These are phyloP conservation scores for Araneus ventricosus DNA, from an alignment of 1,140 invertebrate species.

Conservation along the genomic window DNA sequence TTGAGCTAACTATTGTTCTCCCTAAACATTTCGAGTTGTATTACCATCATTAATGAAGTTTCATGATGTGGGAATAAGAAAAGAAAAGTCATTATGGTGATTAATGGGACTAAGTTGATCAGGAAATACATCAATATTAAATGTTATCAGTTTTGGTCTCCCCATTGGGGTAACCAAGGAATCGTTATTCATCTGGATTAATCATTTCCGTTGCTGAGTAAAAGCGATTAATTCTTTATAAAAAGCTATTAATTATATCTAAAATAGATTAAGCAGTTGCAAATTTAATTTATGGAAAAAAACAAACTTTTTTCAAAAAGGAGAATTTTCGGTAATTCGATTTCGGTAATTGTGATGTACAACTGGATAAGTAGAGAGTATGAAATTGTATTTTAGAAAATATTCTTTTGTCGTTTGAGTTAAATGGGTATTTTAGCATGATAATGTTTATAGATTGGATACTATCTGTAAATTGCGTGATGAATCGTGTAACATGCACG, in stretches of 20 bases:
- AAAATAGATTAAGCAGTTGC: not conserved
- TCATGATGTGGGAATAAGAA: slow-evolving; percentile 4
- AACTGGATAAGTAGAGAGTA: not conserved
- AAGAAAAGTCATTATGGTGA: slow-evolving; percentile 21
- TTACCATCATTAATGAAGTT: slow-evolving; percentile 19
- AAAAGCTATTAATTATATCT: not conserved
- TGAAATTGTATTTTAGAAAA: not conserved
- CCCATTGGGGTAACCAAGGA: not conserved
- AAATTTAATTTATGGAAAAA: not conserved
- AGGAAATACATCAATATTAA: slow-evolving; percentile 17
- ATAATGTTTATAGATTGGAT: too few species aligned
- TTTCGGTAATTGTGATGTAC: too few species aligned
- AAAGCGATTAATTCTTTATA: slow-evolving; percentile 14
- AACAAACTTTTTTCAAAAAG: too few species aligned
- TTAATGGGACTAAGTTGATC: not conserved
- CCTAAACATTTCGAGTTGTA: not conserved
- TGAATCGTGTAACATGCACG: too few species aligned
- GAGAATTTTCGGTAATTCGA: too few species aligned
- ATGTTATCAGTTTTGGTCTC: slow-evolving; percentile 11
- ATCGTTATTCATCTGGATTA: not conserved
- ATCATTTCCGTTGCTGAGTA: not conserved
- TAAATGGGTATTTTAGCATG: not conserved
- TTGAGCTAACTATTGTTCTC: slow-evolving; percentile 1
- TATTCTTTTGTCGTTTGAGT: not conserved
- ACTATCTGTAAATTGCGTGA: too few species aligned